These are phyloP conservation scores for Brachyistius frenatus DNA, from an alignment of 2,113 vertebrate genomes.

Conservation along the genomic window DNA sequence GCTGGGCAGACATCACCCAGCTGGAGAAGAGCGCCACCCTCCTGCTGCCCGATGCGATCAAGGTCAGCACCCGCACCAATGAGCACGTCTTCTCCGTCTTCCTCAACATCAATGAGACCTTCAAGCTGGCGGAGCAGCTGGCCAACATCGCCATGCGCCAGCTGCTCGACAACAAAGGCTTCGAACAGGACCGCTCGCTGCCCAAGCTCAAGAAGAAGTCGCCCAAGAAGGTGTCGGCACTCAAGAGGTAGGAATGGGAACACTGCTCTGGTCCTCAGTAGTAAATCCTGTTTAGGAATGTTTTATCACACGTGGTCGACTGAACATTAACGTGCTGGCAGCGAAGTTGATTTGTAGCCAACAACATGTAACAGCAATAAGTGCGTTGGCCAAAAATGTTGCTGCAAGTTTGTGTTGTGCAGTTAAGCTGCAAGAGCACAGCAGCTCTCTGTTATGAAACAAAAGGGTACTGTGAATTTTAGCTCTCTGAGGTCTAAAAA, in stretches of 20 bases:
- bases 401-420: background rate
- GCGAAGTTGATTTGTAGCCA: background rate
- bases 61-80: constrained; percentile 92
- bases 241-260: constrained; percentile 90
- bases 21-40: constrained; percentile 95
- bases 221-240: constrained; percentile 94
- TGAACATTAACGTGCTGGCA: constrained; percentile 2
- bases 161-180: constrained; percentile 96
- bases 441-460: background rate
- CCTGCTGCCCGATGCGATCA: constrained; percentile 93
- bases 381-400: background rate
- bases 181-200: constrained; percentile 95
- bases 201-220: constrained; percentile 98
- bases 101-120: constrained; percentile 97
- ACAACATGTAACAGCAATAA: background rate
- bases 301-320: background rate
- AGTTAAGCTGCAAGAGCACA: background rate
- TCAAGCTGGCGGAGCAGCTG: constrained; percentile 97
- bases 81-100: constrained; percentile 97
- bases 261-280: background rate
- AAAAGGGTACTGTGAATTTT: background rate
- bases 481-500: background rate
- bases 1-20: constrained; percentile 98
- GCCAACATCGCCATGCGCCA: constrained; percentile 99
- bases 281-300: background rate